Percentiles rank a stretch among this genome's conserved stretches.
These are phyloP conservation scores for Lucinisca nassula DNA, from an alignment of 2,888 invertebrate genomes.

Conservation along the genomic window DNA sequence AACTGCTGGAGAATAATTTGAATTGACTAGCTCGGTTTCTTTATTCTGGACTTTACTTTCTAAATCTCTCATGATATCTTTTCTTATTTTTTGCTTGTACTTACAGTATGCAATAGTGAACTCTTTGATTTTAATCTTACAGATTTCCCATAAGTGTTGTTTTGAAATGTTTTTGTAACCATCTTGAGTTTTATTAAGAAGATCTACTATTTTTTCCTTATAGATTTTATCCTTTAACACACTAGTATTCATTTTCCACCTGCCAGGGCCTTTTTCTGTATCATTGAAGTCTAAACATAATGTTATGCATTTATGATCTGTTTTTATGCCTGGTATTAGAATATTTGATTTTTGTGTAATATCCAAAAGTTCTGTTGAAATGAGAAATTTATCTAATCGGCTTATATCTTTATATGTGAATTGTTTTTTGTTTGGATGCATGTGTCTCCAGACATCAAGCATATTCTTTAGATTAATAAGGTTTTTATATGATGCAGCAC, in stretches of 20 bases:
- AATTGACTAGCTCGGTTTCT: background rate
- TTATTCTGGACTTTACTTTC: background rate
- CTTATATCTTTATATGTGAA: constrained; percentile 1
- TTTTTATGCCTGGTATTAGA: background rate
- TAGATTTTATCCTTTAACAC: background rate
- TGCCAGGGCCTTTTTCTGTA: background rate
- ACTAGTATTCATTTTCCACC: background rate
- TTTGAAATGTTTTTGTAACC: background rate
- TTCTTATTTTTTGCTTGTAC: background rate
- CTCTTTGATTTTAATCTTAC: background rate
- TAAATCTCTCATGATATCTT: background rate
- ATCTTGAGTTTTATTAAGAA: background rate
- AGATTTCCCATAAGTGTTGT: background rate
- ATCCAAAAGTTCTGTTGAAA: background rate
- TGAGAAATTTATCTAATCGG: background rate
- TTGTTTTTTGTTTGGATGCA: background rate
- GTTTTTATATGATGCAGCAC: background rate
- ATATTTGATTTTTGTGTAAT: background rate
- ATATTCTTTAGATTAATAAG: background rate
- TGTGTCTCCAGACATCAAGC: background rate
- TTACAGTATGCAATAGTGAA: background rate
- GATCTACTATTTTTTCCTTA: background rate
- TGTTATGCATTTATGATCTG: background rate
- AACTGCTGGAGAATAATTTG: background rate
- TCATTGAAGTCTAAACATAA: background rate